phyloP scores from a whole-genome alignment of 2,797 vertebrate genomes.

The Sylvia borin region DNA sequence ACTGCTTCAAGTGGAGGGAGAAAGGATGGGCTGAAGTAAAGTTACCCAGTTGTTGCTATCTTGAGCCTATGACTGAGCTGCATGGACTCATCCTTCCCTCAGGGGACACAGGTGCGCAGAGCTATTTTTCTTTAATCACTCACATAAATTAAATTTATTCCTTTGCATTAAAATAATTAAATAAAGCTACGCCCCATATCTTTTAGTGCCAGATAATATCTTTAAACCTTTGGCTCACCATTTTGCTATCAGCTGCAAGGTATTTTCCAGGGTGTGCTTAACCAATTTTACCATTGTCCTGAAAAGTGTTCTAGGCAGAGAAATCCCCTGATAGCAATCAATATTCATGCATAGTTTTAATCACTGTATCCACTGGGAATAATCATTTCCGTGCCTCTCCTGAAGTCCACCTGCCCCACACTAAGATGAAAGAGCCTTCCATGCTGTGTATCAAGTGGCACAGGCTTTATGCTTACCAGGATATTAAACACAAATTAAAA shows the following conservation, averaged over 20 bases:
- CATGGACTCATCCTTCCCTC: conserved; percentile 71
- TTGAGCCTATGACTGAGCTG: conserved; percentile 65
- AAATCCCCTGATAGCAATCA: conserved; percentile 64
- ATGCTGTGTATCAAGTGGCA: neutral
- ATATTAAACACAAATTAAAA: conserved; percentile 45
- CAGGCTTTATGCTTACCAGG: neutral
- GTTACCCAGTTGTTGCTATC: conserved; percentile 60
- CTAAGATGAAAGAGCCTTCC: conserved; percentile 52
- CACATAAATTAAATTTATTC: conserved; percentile 80
- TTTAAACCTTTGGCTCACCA: conserved; percentile 77
- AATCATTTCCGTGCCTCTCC: conserved; percentile 29
- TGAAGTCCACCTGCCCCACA: conserved; percentile 52
- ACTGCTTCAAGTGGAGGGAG: conserved; percentile 9
- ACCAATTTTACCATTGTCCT: conserved; percentile 65
- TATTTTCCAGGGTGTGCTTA: conserved; percentile 76
- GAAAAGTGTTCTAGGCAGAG: conserved; percentile 68
- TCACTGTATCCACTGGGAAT: conserved; percentile 39
- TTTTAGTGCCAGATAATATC: conserved; percentile 77
- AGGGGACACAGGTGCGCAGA: conserved; percentile 77
- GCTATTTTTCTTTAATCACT: conserved; percentile 79
- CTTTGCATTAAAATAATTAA: conserved; percentile 78
- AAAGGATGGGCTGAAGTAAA: conserved; percentile 52
- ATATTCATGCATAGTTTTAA: conserved; percentile 50
- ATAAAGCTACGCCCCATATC: conserved; percentile 71
- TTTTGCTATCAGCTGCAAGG: conserved; percentile 76